Percentiles rank a stretch among this genome's conserved stretches.
Evolutionary conservation across 2,888 invertebrate genomes (phyloP).

Genomic region (Chesias legatella): DNA sequence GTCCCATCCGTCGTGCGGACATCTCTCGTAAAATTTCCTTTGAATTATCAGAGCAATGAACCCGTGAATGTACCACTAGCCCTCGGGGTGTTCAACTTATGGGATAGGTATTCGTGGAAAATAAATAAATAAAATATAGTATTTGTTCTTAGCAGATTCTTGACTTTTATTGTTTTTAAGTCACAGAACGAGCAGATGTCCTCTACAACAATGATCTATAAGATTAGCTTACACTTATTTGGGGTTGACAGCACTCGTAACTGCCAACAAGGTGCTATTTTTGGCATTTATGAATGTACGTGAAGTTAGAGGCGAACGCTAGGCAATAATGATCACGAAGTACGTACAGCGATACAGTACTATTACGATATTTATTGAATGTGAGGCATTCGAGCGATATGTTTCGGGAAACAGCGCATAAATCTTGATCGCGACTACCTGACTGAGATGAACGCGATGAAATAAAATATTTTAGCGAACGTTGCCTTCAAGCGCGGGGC

Average conservation of each 20-base stretch:
- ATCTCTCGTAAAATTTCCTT: slow-evolving; percentile 70
- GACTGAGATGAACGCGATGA: slow-evolving; percentile 44
- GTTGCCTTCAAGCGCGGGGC: slow-evolving; percentile 37
- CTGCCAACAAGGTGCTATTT: too few relatives aligned
- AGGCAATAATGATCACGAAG: too few relatives aligned
- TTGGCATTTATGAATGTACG: too few relatives aligned
- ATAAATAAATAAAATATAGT: slow-evolving; percentile 2
- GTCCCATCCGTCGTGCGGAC: slow-evolving; percentile 48
- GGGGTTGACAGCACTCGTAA: too few relatives aligned
- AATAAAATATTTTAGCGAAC: slow-evolving; percentile 46
- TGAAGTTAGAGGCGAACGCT: too few relatives aligned
- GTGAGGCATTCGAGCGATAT: not conserved
- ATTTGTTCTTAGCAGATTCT: too few relatives aligned
- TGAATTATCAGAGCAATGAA: slow-evolving; percentile 62
- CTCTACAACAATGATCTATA: too few relatives aligned
- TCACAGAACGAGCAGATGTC: too few relatives aligned
- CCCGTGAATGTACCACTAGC: slow-evolving; percentile 39
- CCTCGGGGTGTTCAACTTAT: slow-evolving; percentile 22
- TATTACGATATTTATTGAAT: too few relatives aligned
- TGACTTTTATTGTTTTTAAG: too few relatives aligned
- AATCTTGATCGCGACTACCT: slow-evolving; percentile 39
- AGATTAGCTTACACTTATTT: too few relatives aligned
- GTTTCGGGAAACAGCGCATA: slow-evolving; percentile 44
- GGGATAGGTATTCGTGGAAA: slow-evolving; percentile 7
- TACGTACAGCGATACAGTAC: too few relatives aligned